Base-by-base conservation (phyloP, 37 sponge, comb jelly and placozoan genomes). In the Spongilla lacustris region DNA sequence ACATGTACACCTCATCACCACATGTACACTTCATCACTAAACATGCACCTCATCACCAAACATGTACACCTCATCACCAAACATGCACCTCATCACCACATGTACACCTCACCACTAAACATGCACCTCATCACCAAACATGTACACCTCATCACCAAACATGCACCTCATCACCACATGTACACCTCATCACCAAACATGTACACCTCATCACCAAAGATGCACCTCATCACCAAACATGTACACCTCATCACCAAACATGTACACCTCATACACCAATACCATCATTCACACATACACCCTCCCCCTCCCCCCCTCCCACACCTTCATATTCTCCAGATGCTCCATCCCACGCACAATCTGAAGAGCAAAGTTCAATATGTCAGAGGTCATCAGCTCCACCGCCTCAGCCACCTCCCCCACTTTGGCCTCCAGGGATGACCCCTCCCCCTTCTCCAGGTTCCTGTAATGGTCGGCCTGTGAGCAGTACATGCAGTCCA, bases 301-400 rank as follows among this genome's bases (percentile, higher is more conserved):
- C 4, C 58, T 13, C 58, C 4, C 58, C 4, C 58, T 41, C 22
- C 72, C 26, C 28, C 29, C 9, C 21, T 48, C 50, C 26, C 82
- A 48, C 79, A 93, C 94, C 81, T 87, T 87, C 91, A 90, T 89
- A 1, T 69, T 83, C 50, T 87, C 85, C 36, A 94, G 38, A 38
- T 94, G 94, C 71, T 94, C 94, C 94, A 94, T 94, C 33, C 94
- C 94, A 37, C 88, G 71, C 19, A 88, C 88, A 37, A 94, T 90
- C 72, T 94, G 94, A 0, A 73, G 37, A 19, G 81, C 82, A 85
- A 85, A 90, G 77, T 90, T 87, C 36, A 90, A 30, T 8, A 94
- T 23, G 17, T 94, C 94, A 9, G 81, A 75, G 21, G 85, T 81
- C 23, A 67, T 88, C 29, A 94, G 71, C 69, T 46, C n/a, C 19